Conservation (phyloP, 2,888 invertebrate genomes). For the Hyppa rectilinea region DNA sequence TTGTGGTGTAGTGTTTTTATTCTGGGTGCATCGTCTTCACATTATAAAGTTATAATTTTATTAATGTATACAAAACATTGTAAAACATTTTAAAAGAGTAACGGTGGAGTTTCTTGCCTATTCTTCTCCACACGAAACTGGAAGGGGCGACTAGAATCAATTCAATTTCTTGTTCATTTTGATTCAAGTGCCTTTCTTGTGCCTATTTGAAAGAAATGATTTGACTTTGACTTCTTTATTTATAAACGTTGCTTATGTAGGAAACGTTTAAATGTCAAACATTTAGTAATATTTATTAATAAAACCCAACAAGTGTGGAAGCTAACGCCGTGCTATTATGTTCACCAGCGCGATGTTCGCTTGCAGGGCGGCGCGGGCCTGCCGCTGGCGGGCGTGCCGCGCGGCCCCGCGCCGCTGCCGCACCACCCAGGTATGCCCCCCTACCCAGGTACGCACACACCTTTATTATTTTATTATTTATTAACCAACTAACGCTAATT, state of each 20-base stretch:
- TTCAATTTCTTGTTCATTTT: too few relatives aligned
- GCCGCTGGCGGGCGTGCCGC: slow-evolving; percentile 77
- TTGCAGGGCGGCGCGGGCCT: slow-evolving; percentile 82
- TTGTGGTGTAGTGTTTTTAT: too few relatives aligned
- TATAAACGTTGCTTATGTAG: neutral
- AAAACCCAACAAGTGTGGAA: neutral
- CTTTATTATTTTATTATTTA: slow-evolving; percentile 36
- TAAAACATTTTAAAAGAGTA: too few relatives aligned
- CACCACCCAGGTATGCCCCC: slow-evolving; percentile 84
- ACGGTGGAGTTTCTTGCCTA: too few relatives aligned
- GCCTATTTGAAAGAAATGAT: too few relatives aligned
- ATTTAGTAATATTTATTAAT: neutral
- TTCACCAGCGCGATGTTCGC: slow-evolving; percentile 29
- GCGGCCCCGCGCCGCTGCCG: slow-evolving; percentile 83
- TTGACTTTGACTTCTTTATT: too few relatives aligned
- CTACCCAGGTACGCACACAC: slow-evolving; percentile 68
- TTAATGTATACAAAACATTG: too few relatives aligned
- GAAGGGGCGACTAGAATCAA: too few relatives aligned
- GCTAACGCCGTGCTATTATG: neutral
- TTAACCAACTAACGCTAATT: slow-evolving; percentile 38
- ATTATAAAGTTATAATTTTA: too few relatives aligned
- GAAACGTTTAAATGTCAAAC: neutral
- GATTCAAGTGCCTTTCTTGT: too few relatives aligned
- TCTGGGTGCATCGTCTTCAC: too few relatives aligned
- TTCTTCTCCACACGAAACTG: too few relatives aligned